Conservation (phyloP, 1,140 invertebrate genomes). For the Oedothorax gibbosus region DNA sequence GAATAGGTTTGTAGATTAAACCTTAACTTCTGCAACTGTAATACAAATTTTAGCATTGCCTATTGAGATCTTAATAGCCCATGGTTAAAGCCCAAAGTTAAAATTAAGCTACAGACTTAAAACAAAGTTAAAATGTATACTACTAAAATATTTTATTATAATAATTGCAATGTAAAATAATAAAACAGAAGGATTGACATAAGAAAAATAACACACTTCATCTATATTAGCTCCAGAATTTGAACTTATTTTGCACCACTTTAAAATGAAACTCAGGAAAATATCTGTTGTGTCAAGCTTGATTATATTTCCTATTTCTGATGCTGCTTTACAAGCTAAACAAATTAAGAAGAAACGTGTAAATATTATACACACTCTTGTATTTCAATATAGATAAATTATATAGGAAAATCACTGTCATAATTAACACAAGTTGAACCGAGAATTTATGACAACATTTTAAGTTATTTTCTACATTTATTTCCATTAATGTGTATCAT, state of each 20-base stretch:
- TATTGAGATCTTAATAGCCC: no score
- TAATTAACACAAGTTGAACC: neutral
- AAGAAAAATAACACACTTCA: slow-evolving; percentile 3
- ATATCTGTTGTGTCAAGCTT: neutral
- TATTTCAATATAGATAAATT: neutral
- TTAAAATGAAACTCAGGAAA: neutral
- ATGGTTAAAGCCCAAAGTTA: no score
- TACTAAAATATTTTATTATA: neutral
- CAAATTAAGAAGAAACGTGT: neutral
- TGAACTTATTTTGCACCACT: slow-evolving; percentile 1
- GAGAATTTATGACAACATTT: no score
- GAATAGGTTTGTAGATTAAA: no score
- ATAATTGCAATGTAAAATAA: neutral
- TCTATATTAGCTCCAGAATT: neutral
- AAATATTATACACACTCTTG: neutral
- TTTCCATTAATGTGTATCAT: no score
- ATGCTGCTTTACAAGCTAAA: slow-evolving; percentile 12
- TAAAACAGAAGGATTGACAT: neutral
- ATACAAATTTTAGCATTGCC: no score
- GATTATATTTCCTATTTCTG: slow-evolving; percentile 2
- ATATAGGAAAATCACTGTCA: neutral
- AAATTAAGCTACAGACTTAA: neutral
- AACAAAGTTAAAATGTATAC: neutral
- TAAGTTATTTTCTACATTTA: no score
- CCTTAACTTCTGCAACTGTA: no score